These are phyloP conservation scores for Eupithecia abbreviata DNA, from an alignment of 2,888 invertebrate species.

Conservation along the genomic window DNA sequence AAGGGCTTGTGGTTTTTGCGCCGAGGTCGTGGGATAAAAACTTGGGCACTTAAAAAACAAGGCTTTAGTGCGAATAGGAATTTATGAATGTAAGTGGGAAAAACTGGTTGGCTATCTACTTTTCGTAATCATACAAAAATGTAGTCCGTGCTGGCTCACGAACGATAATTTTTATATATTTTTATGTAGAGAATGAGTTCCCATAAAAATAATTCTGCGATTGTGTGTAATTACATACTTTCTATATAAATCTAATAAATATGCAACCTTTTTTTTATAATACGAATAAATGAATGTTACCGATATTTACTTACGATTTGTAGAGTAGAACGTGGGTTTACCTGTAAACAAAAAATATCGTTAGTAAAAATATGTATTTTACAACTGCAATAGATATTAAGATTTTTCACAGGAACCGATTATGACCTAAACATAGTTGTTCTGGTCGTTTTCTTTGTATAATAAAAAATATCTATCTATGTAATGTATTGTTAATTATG, in stretches of 20 bases:
- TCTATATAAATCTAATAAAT: no score
- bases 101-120: not conserved
- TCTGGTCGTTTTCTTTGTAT: no score
- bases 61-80: not conserved
- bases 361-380: not conserved
- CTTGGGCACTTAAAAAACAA: not conserved
- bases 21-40: not conserved
- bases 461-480: no score
- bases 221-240: no score
- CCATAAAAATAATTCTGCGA: no score
- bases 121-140: not conserved
- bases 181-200: no score
- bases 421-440: no score
- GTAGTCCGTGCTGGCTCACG: not conserved
- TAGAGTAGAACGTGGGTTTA: not conserved
- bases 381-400: not conserved
- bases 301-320: not conserved
- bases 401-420: no score
- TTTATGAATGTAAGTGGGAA: not conserved
- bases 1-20: conserved; percentile 9
- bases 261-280: no score
- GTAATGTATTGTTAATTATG: no score
- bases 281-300: no score
- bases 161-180: not conserved
- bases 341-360: not conserved